Evolutionary conservation across 2,888 invertebrate species (phyloP).

Genomic region (Tipula helvola): DNA sequence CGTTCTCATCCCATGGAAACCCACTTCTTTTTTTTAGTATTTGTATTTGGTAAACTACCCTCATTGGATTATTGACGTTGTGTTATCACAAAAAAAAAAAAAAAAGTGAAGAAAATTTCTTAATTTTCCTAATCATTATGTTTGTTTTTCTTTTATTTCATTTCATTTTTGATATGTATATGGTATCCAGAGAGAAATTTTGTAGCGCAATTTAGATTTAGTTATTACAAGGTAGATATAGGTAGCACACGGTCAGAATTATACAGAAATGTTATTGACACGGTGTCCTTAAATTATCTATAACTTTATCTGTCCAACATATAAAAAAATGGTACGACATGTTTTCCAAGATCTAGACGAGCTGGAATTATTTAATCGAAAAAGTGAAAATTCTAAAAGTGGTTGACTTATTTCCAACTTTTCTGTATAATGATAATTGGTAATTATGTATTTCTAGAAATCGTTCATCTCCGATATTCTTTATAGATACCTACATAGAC

Average conservation of each 20-base stretch:
- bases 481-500: too few relatives aligned
- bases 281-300: too few relatives aligned
- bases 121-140: not conserved
- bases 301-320: too few relatives aligned
- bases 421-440: too few relatives aligned
- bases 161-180: not conserved
- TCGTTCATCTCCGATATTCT: too few relatives aligned
- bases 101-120: not conserved
- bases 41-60: not conserved
- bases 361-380: too few relatives aligned
- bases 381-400: too few relatives aligned
- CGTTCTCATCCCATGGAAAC: not conserved
- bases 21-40: not conserved
- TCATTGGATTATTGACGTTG: not conserved
- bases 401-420: too few relatives aligned
- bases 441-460: too few relatives aligned
- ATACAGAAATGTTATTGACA: too few relatives aligned
- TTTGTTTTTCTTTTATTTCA: not conserved
- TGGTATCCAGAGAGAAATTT: not conserved
- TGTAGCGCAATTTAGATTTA: not conserved
- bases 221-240: not conserved
- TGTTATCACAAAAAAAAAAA: not conserved
- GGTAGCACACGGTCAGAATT: not conserved
- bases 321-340: too few relatives aligned
- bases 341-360: too few relatives aligned